phyloP scores from a whole-genome alignment of 2,888 invertebrate species.

The Neoitamus cyanurus region DNA sequence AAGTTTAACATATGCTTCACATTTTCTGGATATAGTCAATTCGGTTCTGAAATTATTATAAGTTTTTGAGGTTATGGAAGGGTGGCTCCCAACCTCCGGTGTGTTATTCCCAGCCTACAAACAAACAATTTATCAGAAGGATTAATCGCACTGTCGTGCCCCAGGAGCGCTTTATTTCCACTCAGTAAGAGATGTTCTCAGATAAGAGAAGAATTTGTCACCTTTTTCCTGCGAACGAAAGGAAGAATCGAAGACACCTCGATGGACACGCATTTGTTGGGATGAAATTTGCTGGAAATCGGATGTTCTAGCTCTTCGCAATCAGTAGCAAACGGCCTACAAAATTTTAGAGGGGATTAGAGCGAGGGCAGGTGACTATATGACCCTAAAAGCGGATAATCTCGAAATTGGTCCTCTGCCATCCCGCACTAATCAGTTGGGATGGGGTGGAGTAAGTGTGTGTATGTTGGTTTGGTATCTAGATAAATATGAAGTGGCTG shows the following conservation, averaged over 20 bases:
- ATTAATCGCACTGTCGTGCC: not conserved
- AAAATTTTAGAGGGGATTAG: not conserved
- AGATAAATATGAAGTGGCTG: not conserved
- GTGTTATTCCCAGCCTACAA: not conserved
- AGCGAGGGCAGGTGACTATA: not conserved
- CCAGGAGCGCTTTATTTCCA: not conserved
- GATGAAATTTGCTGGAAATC: not conserved
- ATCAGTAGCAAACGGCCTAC: not conserved
- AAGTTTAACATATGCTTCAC: not conserved
- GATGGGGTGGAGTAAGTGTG: not conserved
- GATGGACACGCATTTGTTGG: not conserved
- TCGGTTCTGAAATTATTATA: not conserved
- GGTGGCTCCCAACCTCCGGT: too few species aligned
- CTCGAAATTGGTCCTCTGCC: not conserved
- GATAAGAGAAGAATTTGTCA: not conserved
- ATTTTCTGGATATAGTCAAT: not conserved
- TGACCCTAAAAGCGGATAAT: constrained; percentile 12
- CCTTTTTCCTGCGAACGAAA: constrained; percentile 20
- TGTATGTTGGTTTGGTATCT: not conserved
- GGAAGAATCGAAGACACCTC: not conserved
- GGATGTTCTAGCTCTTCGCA: constrained; percentile 5
- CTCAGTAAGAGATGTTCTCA: not conserved
- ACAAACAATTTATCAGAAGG: not conserved
- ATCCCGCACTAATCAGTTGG: not conserved
- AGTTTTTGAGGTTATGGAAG: too few species aligned